phyloP scores from a whole-genome alignment of 2,797 vertebrate genomes.

The Coranthus polyacanthus region DNA sequence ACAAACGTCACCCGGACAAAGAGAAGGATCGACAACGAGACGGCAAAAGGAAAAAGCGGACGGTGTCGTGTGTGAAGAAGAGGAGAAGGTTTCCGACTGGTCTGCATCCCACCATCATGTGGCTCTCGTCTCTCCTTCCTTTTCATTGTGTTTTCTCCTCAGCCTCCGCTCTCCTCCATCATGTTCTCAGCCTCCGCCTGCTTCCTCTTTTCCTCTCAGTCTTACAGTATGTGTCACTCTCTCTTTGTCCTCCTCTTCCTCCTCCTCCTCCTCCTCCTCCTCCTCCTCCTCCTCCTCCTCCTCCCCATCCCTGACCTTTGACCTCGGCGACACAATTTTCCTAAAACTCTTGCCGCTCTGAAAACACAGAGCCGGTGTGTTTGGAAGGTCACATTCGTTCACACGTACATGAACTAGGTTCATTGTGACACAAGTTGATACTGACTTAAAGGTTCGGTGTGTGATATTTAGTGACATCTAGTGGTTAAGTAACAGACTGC shows the following conservation, averaged over 20 bases:
- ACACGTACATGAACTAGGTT: no score
- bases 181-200: not conserved
- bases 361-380: constrained; percentile 32
- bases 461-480: no score
- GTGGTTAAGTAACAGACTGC: no score
- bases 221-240: not conserved
- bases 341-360: constrained; percentile 44
- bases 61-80: constrained; percentile 31
- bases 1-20: constrained; percentile 36
- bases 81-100: constrained; percentile 49
- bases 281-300: constrained; percentile 12
- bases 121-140: constrained; percentile 39
- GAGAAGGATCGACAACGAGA: constrained; percentile 61
- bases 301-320: constrained; percentile 42
- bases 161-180: constrained; percentile 11
- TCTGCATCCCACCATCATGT: constrained; percentile 37
- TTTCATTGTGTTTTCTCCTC: constrained; percentile 24
- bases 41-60: constrained; percentile 57
- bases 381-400: constrained; percentile 56
- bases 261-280: constrained; percentile 17
- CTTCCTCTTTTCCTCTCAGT: not conserved
- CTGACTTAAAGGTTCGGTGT: no score
- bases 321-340: constrained; percentile 59
- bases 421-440: no score
- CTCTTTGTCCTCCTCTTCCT: constrained; percentile 3